Base-by-base conservation (phyloP, 2,888 invertebrate genomes). In the Agrilus biguttatus region DNA sequence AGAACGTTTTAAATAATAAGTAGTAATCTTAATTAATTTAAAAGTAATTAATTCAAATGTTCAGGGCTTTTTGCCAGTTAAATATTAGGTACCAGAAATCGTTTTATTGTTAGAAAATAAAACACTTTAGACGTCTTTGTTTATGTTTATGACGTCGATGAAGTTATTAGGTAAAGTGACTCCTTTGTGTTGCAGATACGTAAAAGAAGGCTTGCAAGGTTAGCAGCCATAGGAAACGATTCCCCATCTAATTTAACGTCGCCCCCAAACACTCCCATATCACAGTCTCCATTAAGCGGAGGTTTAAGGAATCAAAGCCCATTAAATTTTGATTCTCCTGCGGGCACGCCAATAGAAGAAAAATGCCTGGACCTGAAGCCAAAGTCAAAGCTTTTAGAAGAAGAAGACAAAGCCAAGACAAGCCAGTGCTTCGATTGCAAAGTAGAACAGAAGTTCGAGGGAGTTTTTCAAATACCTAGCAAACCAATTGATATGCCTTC, bases 181-280 rank as follows among this genome's bases (percentile, higher is more conserved):
- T 14, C 34, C 35, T 21, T 40, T 61, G 56, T 49, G 51, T 72
- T 70, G 47, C 64, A 86, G 85, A 84, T 86, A 65, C 74, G 86
- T 54, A 74, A 79, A 62, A 73, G 83, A 56, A 76, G 86, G 49
- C 68, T 87, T 58, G 85, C 83, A 44, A 77, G 83, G 46, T 69
- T 86, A 49, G 78, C 76, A 39, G 80, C 75, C 39, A 64, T 77
- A 44, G 73, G 76, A 49, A 73, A 70, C 37, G 64, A 68, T 45
- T 70, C 68, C 34, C 66, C 72, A 42, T 66, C 64, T 33, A 67
- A 69, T 41, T 66, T 70, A 35, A 55, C 66, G 3, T 63, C 72
- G 56, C 60, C 73, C 52, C 62, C 75, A 55, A 57, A 70, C 58
- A 62, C 70, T 59, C 74, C 58, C 52, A 73, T 66, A 56, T 63